Conservation (phyloP, 2,113 vertebrate species). For the Ammodytes marinus region DNA sequence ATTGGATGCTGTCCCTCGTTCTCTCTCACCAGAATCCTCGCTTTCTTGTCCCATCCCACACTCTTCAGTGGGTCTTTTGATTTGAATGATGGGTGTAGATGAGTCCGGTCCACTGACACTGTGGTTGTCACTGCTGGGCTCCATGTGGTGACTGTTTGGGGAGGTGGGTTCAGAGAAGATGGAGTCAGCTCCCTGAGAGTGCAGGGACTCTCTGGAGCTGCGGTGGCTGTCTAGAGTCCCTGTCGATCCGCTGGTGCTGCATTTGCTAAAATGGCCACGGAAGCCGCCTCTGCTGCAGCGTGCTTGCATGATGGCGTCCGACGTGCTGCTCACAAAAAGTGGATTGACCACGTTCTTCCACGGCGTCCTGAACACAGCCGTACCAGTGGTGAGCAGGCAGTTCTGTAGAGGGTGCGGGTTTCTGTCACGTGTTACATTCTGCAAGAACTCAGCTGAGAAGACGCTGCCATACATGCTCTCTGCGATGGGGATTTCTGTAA, state of each 20-base stretch:
- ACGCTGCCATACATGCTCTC: constrained; percentile 87
- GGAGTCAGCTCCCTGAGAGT: constrained; percentile 82
- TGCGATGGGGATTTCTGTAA: constrained; percentile 84
- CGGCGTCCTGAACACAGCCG: constrained; percentile 83
- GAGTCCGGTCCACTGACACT: constrained; percentile 5
- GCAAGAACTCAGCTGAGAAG: constrained; percentile 88
- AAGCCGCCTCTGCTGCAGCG: constrained; percentile 65
- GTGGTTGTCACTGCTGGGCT: constrained; percentile 43
- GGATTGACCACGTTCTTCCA: constrained; percentile 88
- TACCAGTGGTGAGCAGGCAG: constrained; percentile 87
- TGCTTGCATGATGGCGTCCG: constrained; percentile 81
- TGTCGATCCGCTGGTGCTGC: constrained; percentile 79
- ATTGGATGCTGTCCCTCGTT: constrained; percentile 65
- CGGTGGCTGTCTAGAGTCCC: constrained; percentile 84
- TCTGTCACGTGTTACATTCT: constrained; percentile 84
- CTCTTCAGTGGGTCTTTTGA: constrained; percentile 49
- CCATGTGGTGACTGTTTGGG: constrained; percentile 53
- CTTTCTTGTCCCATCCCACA: constrained; percentile 5
- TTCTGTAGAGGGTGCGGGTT: constrained; percentile 85
- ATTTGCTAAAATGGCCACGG: constrained; percentile 76
- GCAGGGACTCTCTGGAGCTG: constrained; percentile 83
- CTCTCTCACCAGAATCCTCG: constrained; percentile 51
- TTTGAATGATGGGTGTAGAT: constrained; percentile 41
- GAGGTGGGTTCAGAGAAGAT: constrained; percentile 77
- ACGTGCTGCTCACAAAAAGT: constrained; percentile 82